These are phyloP conservation scores for Athripsodes cinereus DNA, from an alignment of 2,888 invertebrate genomes.

Conservation along the genomic window DNA sequence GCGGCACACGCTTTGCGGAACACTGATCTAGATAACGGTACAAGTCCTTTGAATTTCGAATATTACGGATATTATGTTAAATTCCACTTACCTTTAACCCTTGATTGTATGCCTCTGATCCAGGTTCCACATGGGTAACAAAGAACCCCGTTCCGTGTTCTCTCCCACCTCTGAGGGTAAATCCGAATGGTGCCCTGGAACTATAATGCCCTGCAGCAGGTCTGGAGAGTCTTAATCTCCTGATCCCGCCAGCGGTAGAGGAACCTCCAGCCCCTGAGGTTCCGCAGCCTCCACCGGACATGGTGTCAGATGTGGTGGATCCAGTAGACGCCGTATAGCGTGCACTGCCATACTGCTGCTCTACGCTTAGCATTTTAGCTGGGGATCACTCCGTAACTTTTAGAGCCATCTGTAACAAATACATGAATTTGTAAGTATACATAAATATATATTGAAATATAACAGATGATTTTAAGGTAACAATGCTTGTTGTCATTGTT, in stretches of 20 bases:
- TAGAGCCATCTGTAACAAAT: slow-evolving; percentile 3
- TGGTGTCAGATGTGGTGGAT: slow-evolving; percentile 24
- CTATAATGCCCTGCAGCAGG: slow-evolving; percentile 49
- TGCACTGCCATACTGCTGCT: slow-evolving; percentile 17
- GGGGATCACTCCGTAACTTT: background rate
- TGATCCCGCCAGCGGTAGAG: slow-evolving; percentile 31
- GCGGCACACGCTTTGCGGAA: too few species aligned
- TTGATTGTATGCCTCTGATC: slow-evolving; percentile 80
- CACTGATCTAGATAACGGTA: too few species aligned
- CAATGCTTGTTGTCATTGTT: too few species aligned
- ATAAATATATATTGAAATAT: too few species aligned
- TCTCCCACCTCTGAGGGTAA: slow-evolving; percentile 77
- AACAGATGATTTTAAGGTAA: too few species aligned
- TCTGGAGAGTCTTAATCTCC: slow-evolving; percentile 42
- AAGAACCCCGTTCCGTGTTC: slow-evolving; percentile 92
- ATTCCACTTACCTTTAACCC: slow-evolving; percentile 82
- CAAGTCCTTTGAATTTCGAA: too few species aligned
- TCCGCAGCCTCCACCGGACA: slow-evolving; percentile 7
- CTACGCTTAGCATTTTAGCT: slow-evolving; percentile 3
- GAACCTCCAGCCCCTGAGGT: slow-evolving; percentile 7
- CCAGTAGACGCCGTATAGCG: slow-evolving; percentile 24
- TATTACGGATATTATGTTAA: too few species aligned
- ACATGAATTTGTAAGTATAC: too few species aligned
- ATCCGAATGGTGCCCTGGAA: slow-evolving; percentile 57
- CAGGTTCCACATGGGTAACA: slow-evolving; percentile 80